Conservation (phyloP, 2,797 vertebrate genomes). For the Tapirus indicus region DNA sequence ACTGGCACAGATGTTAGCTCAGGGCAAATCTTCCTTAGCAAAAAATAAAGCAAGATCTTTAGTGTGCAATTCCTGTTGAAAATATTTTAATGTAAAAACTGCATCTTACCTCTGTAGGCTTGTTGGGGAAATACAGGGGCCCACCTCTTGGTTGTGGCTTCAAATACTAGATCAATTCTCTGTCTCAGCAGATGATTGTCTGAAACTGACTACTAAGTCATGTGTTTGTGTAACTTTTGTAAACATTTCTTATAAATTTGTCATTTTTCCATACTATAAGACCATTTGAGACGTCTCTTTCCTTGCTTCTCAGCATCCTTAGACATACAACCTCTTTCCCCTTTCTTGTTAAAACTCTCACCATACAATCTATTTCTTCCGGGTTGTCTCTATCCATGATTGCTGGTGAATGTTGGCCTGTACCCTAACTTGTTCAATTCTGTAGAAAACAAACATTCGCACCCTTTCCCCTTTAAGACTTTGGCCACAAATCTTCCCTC, state of each 20-base stretch:
- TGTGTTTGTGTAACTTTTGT: neutral
- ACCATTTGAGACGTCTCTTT: neutral
- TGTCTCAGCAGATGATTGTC: neutral
- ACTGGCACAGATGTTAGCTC: too few species aligned
- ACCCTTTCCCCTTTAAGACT: neutral
- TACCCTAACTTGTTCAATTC: neutral
- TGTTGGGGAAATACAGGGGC: neutral
- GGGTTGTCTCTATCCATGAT: neutral
- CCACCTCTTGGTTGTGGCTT: neutral
- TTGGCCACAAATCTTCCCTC: neutral
- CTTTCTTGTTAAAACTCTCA: neutral
- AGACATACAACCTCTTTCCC: neutral
- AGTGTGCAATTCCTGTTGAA: neutral
- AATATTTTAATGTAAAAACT: neutral
- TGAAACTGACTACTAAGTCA: conserved; percentile 62
- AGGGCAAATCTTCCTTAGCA: neutral
- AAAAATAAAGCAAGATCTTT: conserved; percentile 43
- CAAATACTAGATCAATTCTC: neutral
- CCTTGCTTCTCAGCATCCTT: neutral
- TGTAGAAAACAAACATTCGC: conserved; percentile 5
- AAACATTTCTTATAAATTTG: conserved; percentile 52
- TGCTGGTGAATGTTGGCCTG: neutral
- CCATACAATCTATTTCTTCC: neutral
- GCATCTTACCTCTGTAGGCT: neutral
- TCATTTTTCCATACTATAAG: conserved; percentile 42